These are phyloP conservation scores for Smutsia temminckii DNA, from an alignment of 2,797 vertebrate genomes.

Conservation along the genomic window DNA sequence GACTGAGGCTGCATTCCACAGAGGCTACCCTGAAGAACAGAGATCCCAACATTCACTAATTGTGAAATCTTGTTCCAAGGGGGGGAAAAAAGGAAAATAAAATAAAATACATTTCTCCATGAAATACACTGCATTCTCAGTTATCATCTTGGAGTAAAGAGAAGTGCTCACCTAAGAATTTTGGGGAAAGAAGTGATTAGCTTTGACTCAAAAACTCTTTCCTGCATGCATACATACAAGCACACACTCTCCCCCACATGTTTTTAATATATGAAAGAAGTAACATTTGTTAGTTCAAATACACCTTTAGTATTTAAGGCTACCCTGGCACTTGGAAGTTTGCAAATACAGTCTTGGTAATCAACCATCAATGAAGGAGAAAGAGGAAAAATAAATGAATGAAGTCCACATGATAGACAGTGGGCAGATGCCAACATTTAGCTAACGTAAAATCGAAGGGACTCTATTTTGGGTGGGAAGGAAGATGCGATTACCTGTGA, in stretches of 20 bases:
- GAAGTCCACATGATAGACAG: neutral
- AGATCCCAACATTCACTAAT: neutral
- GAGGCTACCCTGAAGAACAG: neutral
- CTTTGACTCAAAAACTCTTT: neutral
- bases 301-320: neutral
- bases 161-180: neutral
- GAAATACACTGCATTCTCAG: neutral
- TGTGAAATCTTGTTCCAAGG: conserved; percentile 8
- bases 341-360: neutral
- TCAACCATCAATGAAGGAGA: neutral
- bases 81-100: neutral
- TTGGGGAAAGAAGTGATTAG: neutral
- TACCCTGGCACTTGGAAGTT: neutral
- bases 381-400: neutral
- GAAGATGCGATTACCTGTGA: neutral
- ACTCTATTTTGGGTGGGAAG: neutral
- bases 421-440: neutral
- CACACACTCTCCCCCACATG: too few species aligned
- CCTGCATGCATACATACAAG: neutral
- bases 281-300: neutral
- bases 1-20: neutral
- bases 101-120: neutral
- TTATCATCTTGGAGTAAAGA: neutral
- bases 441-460: neutral
- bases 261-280: neutral